phyloP scores from a whole-genome alignment of 2,113 vertebrate species.

The Prinia subflava region DNA sequence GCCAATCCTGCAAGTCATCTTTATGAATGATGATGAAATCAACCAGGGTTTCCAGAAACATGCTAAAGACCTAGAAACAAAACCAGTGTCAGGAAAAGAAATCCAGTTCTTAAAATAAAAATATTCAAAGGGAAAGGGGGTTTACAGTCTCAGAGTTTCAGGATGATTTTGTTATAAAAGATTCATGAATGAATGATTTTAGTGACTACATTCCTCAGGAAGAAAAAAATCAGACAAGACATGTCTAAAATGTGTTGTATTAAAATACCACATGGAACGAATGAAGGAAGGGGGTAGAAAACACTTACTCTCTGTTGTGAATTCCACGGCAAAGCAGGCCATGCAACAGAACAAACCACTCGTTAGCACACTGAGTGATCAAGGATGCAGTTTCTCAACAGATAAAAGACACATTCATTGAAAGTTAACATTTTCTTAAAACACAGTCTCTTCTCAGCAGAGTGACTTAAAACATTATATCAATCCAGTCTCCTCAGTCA shows the following conservation, averaged over 20 bases:
- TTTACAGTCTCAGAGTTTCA: not conserved
- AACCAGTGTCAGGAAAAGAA: not conserved
- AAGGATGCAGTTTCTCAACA: slow-evolving; percentile 69
- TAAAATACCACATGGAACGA: slow-evolving; percentile 29
- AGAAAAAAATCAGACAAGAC: not conserved
- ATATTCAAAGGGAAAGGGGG: not conserved
- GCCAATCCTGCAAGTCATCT: slow-evolving; percentile 97
- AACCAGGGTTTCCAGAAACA: slow-evolving; percentile 98
- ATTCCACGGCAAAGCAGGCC: slow-evolving; percentile 93
- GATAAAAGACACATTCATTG: slow-evolving; percentile 2
- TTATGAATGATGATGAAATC: slow-evolving; percentile 96
- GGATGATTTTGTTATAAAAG: not conserved
- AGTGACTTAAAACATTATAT: not conserved
- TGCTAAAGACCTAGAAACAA: slow-evolving; percentile 90
- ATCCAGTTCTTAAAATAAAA: not conserved
- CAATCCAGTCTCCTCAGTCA: not conserved
- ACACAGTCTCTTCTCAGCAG: not conserved
- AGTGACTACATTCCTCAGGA: not conserved
- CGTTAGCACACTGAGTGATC: slow-evolving; percentile 72
- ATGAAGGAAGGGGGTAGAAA: slow-evolving; percentile 48
- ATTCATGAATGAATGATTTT: slow-evolving; percentile 8
- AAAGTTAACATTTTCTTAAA: not conserved
- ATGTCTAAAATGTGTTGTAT: not conserved
- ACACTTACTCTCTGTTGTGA: slow-evolving; percentile 99
- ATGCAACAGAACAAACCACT: slow-evolving; percentile 88